phyloP scores from a whole-genome alignment of 2,113 vertebrate species.

The Trematocara stigmaticum region DNA sequence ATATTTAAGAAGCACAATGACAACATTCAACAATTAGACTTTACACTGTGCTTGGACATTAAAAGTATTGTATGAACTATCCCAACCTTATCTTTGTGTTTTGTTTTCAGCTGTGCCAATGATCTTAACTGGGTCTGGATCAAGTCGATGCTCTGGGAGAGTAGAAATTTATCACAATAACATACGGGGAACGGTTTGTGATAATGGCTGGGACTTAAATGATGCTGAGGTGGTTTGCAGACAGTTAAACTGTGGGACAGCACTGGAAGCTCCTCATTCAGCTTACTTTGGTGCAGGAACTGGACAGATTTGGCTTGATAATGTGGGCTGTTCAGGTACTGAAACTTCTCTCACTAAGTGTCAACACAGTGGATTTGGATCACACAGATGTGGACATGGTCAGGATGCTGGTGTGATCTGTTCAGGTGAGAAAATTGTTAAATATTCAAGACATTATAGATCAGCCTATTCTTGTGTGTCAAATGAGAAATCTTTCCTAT shows the following conservation, averaged over 20 bases:
- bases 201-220: not conserved
- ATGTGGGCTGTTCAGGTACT: not conserved
- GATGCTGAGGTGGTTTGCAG: not conserved
- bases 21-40: not conserved
- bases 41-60: not conserved
- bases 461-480: not conserved
- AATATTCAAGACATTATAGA: not conserved
- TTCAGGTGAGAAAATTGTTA: not conserved
- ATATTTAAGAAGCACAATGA: not conserved
- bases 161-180: not conserved
- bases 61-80: not conserved
- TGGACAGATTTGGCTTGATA: not conserved
- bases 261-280: not conserved
- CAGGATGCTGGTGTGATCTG: not conserved
- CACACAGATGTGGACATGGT: not conserved
- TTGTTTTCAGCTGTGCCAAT: not conserved
- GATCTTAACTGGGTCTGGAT: not conserved
- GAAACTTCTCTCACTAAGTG: not conserved
- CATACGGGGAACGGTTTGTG: not conserved
- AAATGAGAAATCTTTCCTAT: not conserved
- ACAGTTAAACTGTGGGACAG: not conserved
- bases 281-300: not conserved
- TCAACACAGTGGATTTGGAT: not conserved
- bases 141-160: not conserved
- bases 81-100: not conserved